phyloP scores from a whole-genome alignment of 2,113 vertebrate genomes.

The Dryoscopus gambensis region DNA sequence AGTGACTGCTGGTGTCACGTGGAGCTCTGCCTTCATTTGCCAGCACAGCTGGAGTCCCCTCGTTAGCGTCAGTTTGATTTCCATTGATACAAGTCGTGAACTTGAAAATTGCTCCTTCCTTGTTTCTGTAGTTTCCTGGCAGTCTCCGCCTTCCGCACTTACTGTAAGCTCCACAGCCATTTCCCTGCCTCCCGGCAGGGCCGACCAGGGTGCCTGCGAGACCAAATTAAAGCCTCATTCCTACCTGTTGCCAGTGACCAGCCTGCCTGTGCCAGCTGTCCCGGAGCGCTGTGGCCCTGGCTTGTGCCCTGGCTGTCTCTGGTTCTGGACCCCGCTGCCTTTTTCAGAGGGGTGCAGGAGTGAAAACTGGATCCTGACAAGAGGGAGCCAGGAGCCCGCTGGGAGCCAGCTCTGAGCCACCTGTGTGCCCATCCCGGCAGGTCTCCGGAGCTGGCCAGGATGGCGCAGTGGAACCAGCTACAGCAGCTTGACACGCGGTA shows the following conservation, averaged over 20 bases:
- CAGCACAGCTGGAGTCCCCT: neutral
- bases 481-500: conserved; percentile 97
- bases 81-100: neutral
- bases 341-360: neutral
- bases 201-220: neutral
- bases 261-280: neutral
- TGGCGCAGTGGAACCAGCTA: conserved; percentile 99
- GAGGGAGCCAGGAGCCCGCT: neutral
- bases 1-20: neutral
- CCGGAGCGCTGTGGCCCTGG: accelerated
- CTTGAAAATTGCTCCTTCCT: conserved; percentile 46
- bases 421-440: neutral
- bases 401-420: neutral
- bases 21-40: neutral
- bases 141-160: conserved; percentile 51
- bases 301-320: neutral
- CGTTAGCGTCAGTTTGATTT: neutral
- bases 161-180: conserved; percentile 27
- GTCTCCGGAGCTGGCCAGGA: conserved; percentile 69
- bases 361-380: neutral
- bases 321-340: neutral
- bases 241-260: neutral
- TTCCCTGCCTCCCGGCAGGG: conserved; percentile 15
- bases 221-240: neutral
- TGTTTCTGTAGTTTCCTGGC: conserved; percentile 43